Base-by-base conservation (phyloP, 1,140 invertebrate genomes). In the Galendromus occidentalis region DNA sequence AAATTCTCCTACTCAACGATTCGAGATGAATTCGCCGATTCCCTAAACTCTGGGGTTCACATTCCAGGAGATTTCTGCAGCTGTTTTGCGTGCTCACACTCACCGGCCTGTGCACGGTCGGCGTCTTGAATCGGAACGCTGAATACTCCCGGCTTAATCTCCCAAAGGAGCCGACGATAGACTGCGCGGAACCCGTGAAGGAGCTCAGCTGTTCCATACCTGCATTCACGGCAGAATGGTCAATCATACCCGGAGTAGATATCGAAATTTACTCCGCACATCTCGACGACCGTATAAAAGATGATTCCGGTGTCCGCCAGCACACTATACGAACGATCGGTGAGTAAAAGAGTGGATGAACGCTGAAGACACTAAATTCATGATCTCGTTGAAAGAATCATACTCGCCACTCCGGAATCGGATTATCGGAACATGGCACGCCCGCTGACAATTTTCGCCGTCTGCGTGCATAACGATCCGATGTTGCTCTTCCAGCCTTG, bases 171-270 rank as follows among this genome's bases (percentile, higher is more conserved):
- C 14, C 51, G 14, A 25, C 14, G 14, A 29, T 25, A 25, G 51
- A 59, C n/a, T 59, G 51, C 22, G 22, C 22, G 4, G 51, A 25
- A 9, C 51, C 51, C 14, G 51, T 59, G 14, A 59, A 59, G 20
- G 51, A 59, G 9, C 33, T 59, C 14, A 33, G 51, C 12, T 59
- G 51, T 22, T 25, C 51, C 2, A 33, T 59, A 14, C 51, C 51
- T 5, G 51, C 51, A 22, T 59, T 59, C 22, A 59, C 51, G 12
- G 51, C 51, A 1, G 51, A 59, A 59, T 59, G 51, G 51, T 59
- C 51, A 17, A 25, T 25, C 14, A 33, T 59, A 14, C 51, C 51
- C 22, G 22, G 51, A 14, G 14, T 59, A 22, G 51, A 59, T 22
- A 59, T 59, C 33, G 25, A 59, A 25, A 59, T 59, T 2, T 59